Conservation (phyloP, 2,888 invertebrate species). For the Latrodectus hesperus region DNA sequence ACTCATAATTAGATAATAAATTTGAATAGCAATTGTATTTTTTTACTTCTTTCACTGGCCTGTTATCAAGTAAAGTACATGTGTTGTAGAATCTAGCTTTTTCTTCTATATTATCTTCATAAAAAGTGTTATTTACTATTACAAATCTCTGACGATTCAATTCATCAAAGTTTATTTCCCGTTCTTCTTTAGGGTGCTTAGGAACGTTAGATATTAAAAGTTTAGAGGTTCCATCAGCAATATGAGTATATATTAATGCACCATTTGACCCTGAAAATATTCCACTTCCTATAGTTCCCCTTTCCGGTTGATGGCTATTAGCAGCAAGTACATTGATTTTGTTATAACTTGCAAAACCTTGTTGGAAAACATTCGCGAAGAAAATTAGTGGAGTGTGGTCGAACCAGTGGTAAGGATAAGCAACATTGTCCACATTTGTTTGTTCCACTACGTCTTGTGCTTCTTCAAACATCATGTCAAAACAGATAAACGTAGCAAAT, state of each 20-base stretch:
- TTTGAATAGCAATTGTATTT: background rate
- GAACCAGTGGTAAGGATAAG: conserved; percentile 11
- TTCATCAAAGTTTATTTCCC: background rate
- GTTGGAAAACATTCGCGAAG: background rate
- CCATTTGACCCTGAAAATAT: background rate
- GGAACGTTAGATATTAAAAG: background rate
- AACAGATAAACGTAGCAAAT: conserved; percentile 88
- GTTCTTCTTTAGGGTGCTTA: background rate
- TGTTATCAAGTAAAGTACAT: background rate
- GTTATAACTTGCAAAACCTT: background rate
- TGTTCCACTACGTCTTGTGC: conserved; percentile 80
- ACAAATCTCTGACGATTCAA: background rate
- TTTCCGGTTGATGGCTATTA: background rate
- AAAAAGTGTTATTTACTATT: background rate
- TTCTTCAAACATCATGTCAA: conserved; percentile 85
- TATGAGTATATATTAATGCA: background rate
- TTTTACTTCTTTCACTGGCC: background rate
- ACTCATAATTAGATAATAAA: conserved; percentile 1
- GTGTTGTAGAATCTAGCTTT: background rate
- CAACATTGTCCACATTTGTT: background rate
- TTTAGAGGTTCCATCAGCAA: background rate
- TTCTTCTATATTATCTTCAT: background rate
- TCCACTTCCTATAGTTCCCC: background rate
- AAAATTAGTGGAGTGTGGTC: background rate
- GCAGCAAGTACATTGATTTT: background rate